phyloP scores from a whole-genome alignment of 2,113 vertebrate genomes.

The Rhabdornis inornatus region DNA sequence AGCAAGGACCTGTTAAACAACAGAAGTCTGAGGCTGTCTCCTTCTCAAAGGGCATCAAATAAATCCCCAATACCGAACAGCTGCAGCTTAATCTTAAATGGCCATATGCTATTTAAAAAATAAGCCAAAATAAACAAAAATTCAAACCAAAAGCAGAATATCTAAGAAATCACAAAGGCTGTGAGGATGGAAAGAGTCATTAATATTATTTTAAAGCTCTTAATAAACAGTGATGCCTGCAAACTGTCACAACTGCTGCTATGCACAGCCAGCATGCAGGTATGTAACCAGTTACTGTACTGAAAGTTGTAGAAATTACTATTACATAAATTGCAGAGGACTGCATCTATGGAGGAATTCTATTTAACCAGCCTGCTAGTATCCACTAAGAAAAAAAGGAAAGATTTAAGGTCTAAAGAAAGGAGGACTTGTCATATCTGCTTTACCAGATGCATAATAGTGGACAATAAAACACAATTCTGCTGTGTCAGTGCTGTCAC shows the following conservation, averaged over 20 bases:
- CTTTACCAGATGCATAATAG: neutral
- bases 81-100: neutral
- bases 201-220: neutral
- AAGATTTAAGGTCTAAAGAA: neutral
- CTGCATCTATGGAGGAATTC: neutral
- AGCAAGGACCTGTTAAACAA: neutral
- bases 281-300: fast-evolving
- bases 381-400: neutral
- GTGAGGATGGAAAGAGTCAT: neutral
- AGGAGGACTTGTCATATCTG: neutral
- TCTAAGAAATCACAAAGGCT: neutral
- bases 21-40: neutral
- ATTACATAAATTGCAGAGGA: neutral
- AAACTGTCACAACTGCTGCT: neutral
- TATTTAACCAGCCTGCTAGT: neutral
- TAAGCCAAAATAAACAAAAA: neutral
- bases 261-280: neutral
- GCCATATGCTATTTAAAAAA: neutral
- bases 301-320: neutral
- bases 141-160: neutral
- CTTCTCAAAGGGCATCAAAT: neutral
- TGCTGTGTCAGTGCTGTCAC: neutral
- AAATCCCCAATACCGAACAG: neutral
- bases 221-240: neutral
- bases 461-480: neutral